phyloP scores from a whole-genome alignment of 2,797 vertebrate genomes.

The Rhinogobio ventralis region DNA sequence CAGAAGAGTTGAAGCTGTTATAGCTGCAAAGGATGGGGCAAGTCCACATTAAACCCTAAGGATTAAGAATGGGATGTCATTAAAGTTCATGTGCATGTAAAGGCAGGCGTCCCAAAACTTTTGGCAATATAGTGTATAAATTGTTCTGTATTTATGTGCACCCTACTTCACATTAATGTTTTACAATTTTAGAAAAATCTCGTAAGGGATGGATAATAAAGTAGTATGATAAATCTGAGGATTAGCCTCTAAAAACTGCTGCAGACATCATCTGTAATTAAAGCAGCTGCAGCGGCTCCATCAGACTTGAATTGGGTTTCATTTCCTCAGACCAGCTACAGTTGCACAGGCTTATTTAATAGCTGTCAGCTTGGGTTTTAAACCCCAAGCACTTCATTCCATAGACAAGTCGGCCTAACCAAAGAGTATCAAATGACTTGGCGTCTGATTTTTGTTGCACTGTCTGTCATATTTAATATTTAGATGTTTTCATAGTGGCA shows the following conservation, averaged over 20 bases:
- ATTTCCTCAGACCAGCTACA: slow-evolving; percentile 70
- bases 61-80: too few relatives aligned
- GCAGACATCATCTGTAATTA: slow-evolving; percentile 64
- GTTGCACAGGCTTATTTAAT: slow-evolving; percentile 70
- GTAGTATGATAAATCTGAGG: slow-evolving; percentile 58
- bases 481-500: slow-evolving; percentile 69
- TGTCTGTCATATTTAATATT: slow-evolving; percentile 72
- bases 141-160: background rate
- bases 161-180: background rate
- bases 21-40: too few relatives aligned
- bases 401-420: slow-evolving; percentile 52
- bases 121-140: too few relatives aligned
- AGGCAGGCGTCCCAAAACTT: too few relatives aligned
- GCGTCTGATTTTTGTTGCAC: slow-evolving; percentile 65
- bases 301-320: slow-evolving; percentile 63
- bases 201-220: slow-evolving; percentile 37
- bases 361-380: slow-evolving; percentile 65
- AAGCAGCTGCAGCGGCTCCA: slow-evolving; percentile 64
- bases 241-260: slow-evolving; percentile 60
- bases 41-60: too few relatives aligned
- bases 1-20: too few relatives aligned
- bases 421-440: slow-evolving; percentile 67
- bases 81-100: too few relatives aligned
- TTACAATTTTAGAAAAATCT: slow-evolving; percentile 21
- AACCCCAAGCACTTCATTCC: slow-evolving; percentile 56